Conservation (phyloP, 2,113 vertebrate species). For the Nothobranchius furzeri region DNA sequence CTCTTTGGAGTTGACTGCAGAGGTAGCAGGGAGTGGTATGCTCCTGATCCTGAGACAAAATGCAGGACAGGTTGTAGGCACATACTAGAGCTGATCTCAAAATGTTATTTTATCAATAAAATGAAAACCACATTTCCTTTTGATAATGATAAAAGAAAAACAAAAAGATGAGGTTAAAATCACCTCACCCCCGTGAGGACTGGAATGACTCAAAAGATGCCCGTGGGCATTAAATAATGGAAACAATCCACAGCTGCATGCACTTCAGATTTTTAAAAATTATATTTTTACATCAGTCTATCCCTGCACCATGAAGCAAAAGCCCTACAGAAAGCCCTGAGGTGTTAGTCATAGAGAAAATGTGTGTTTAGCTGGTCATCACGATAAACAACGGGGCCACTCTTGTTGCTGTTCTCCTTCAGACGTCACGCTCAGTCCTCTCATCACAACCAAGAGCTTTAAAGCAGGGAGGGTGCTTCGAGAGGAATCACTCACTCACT, state of each 20-base stretch:
- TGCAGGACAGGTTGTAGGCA: background rate
- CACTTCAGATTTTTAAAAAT: background rate
- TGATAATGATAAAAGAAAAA: background rate
- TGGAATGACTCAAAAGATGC: background rate
- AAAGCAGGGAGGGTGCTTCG: background rate
- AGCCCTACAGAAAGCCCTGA: background rate
- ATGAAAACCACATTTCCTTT: background rate
- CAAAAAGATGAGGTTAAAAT: background rate
- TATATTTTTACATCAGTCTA: background rate
- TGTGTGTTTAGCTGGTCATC: conserved; percentile 17
- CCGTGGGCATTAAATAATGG: background rate
- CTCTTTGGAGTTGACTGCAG: too few species aligned
- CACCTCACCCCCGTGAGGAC: background rate
- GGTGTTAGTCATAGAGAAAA: background rate
- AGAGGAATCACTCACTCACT: conserved; percentile 28
- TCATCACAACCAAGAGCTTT: conserved; percentile 44
- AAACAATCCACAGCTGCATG: background rate
- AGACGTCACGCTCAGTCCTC: conserved; percentile 37
- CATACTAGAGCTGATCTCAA: background rate
- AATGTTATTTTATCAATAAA: background rate
- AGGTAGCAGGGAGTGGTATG: background rate
- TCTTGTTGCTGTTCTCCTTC: conserved; percentile 32
- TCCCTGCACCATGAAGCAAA: background rate
- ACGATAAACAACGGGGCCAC: conserved; percentile 15
- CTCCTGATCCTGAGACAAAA: conserved; percentile 27